Conservation (phyloP, 2,797 vertebrate genomes). For the Alca torda region DNA sequence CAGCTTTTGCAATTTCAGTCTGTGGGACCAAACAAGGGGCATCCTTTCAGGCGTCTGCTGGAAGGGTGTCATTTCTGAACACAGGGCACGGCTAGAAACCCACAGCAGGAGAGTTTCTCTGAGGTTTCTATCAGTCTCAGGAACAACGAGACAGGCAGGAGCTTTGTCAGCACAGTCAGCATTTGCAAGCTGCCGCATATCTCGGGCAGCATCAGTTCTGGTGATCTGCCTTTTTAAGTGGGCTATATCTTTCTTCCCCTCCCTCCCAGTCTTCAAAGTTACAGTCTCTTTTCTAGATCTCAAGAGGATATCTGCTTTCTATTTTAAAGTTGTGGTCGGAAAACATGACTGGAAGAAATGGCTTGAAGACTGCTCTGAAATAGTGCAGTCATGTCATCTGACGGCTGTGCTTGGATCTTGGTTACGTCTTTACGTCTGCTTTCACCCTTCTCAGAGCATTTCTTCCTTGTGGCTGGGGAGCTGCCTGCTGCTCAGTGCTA, state of each 20-base stretch:
- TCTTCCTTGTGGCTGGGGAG: neutral
- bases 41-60: neutral
- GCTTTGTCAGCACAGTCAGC: neutral
- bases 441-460: neutral
- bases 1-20: neutral
- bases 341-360: neutral
- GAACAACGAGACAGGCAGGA: fast-evolving
- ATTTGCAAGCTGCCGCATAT: neutral
- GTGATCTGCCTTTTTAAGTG: neutral
- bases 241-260: neutral
- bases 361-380: neutral
- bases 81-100: too few species aligned
- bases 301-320: neutral
- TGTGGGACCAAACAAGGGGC: neutral
- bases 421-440: too few species aligned
- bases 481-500: neutral
- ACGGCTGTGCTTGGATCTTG: neutral
- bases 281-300: neutral
- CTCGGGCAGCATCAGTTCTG: neutral
- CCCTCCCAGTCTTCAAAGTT: neutral
- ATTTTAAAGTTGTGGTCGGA: neutral
- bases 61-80: neutral
- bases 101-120: neutral
- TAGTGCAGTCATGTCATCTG: neutral
- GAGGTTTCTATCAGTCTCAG: neutral